Base-by-base conservation (phyloP, 2,797 vertebrate genomes). In the Brachymystax lenok region DNA sequence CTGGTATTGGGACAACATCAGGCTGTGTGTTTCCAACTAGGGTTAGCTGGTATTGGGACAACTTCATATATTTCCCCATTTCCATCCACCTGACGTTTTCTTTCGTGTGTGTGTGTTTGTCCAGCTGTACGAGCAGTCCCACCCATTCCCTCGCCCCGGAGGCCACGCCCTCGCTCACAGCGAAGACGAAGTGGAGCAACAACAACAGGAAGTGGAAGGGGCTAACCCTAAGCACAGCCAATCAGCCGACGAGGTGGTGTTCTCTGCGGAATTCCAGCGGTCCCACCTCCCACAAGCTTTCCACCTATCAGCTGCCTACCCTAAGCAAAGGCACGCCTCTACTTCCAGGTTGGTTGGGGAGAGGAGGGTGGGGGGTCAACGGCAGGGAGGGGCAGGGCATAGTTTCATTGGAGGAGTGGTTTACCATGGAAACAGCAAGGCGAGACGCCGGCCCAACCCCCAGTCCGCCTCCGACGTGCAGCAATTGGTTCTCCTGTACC, bases 401-500 rank as follows among this genome's bases (percentile, higher is more conserved):
- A 71, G 66, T 1, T 24, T 24, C 35, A 4, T 0, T 1, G 51
- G 69, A n/a, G 59, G 17, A 12, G 69, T 12, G 50, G 91, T 89
- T 0, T 66, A 90, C 46, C 92, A 89, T 0, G 88, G 83, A 54
- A 54, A 54, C 5, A 91, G 91, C 83, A 76, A 87, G 0, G 90
- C 90, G 0, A 81, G 89, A 0, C 90, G 93, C 16, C 90, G 71
- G 28, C 84, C 89, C 21, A 88, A 91, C 80, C 86, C 90, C 17
- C 81, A 91, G 76, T 84, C 84, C 0, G 81, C 88, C 17, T 86
- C 89, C 0, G 92, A 93, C 2, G 87, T 92, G 69, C 80, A 97
- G 94, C 94, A 96, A 89, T 0, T 96, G 89, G 27, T 96, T 80
- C 85, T 98, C 6, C 91, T 94, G 1, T 95, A 94, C 77, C 94